These are phyloP conservation scores for Drosophila histrio DNA, from an alignment of 2,888 invertebrate genomes.

Conservation along the genomic window DNA sequence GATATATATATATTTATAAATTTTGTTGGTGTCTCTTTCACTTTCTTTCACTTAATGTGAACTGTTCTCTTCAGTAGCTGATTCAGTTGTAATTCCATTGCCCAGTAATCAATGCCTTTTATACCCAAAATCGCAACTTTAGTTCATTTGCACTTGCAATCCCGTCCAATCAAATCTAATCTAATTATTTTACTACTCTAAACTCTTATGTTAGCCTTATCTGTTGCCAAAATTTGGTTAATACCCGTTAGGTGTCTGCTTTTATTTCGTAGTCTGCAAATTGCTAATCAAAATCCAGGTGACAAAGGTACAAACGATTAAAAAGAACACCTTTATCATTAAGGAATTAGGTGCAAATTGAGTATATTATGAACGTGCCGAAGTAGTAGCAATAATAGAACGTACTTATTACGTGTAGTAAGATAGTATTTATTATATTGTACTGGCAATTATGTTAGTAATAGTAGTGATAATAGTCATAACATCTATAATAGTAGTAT, in stretches of 20 bases:
- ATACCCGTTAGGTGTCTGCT: slow-evolving; percentile 3
- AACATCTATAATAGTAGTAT: too few species aligned
- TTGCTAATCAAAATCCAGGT: neutral
- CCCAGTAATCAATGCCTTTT: slow-evolving; percentile 23
- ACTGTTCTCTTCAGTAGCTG: slow-evolving; percentile 4
- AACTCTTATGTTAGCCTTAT: slow-evolving; percentile 12
- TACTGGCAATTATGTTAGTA: too few species aligned
- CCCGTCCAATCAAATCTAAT: too few species aligned
- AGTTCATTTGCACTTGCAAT: slow-evolving; percentile 46
- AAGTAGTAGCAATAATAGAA: too few species aligned
- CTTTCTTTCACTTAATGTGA: neutral
- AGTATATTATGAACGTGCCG: too few species aligned
- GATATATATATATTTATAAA: neutral
- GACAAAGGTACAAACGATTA: neutral
- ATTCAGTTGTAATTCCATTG: slow-evolving; percentile 23
- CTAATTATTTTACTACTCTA: slow-evolving; percentile 44
- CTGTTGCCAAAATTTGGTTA: slow-evolving; percentile 13
- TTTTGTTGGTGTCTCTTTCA: neutral
- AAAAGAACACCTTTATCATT: too few species aligned
- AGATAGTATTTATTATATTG: too few species aligned
- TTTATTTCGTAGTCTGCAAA: neutral
- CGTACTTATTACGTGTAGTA: too few species aligned
- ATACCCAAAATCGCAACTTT: slow-evolving; percentile 29
- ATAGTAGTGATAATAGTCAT: too few species aligned
- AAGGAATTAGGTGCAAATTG: too few species aligned